Evolutionary conservation across 2,888 invertebrate species (phyloP).

Genomic region (Odontocerum albicorne): DNA sequence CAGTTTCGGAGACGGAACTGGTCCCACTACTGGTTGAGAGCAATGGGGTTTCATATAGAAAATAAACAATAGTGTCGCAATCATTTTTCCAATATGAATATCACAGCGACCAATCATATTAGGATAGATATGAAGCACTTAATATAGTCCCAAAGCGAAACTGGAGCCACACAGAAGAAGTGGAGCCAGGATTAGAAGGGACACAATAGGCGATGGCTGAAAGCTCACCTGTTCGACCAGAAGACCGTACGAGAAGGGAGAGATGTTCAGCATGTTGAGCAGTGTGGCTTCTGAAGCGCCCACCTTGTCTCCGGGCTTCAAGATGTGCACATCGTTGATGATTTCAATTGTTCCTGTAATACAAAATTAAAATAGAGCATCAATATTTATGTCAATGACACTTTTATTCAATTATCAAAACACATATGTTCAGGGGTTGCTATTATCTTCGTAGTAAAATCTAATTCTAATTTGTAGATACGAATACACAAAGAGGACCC

Average conservation of each 20-base stretch:
- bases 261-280: slow-evolving; percentile 99
- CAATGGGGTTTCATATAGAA: no score
- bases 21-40: no score
- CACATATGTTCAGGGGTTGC: no score
- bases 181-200: slow-evolving; percentile 27
- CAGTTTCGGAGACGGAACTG: no score
- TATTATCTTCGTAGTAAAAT: no score
- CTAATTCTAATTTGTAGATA: no score
- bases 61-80: slow-evolving; percentile 5
- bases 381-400: no score
- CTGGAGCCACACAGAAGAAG: slow-evolving; percentile 8
- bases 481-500: no score
- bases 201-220: not conserved
- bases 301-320: slow-evolving; percentile 95
- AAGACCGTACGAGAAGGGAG: slow-evolving; percentile 98
- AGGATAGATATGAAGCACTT: slow-evolving; percentile 26
- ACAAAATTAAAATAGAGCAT: no score
- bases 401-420: no score
- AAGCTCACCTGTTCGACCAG: slow-evolving; percentile 74
- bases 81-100: slow-evolving; percentile 26
- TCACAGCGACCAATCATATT: slow-evolving; percentile 17
- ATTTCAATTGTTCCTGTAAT: slow-evolving; percentile 92
- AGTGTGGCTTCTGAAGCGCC: slow-evolving; percentile 99
- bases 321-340: slow-evolving; percentile 90
- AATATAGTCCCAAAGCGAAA: slow-evolving; percentile 29